Evolutionary conservation across 2,113 vertebrate species (phyloP), one percentile per base, ranked within the genome.

Genomic region (Salminus brasiliensis): DNA sequence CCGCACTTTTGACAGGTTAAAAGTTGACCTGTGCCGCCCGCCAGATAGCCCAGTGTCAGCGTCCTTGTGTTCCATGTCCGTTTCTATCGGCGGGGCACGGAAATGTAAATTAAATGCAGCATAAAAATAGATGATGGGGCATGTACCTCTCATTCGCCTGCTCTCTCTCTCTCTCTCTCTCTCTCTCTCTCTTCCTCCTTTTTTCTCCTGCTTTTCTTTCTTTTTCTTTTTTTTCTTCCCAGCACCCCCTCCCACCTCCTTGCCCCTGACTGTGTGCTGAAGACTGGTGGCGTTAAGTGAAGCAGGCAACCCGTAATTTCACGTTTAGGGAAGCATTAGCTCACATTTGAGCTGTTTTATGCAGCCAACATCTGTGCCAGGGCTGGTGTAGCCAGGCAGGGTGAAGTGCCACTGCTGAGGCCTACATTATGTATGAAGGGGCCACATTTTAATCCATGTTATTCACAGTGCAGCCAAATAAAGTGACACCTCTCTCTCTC

Each of bases 41-140:
- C 84, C 82, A 88, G 88, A 89, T 90, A 87, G 88, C 89, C 72
- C 79, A 74, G 86, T 94, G 93, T 92, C 93, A 94, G 84, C 30
- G 81, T 93, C 93, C 92, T 87, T 91, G 91, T 92, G 93, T 93
- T 93, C 88, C 86, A 88, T 94, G 93, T 94, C 93, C 84, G 72
- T 88, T 90, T 91, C 91, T 91, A 93, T 92, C 89, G 86, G 91
- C 87, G 87, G 88, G 87, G 86, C 90, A 89, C 85, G 88, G 85
- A 93, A 93, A 94, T 94, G 93, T 93, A 93, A 94, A 93, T 94
- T 92, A 92, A 92, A 91, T 60, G 81, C 91, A 90, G 92, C 92
- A 92, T 91, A 92, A 91, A 93, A 93, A 93, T 90, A 93, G 92
- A 93, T 93, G 92, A 94, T 93, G 91, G 91, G 88, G 87, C 91